A percentile compares a stretch with the other conserved stretches of the same genome.
Evolutionary conservation across 2,797 vertebrate genomes (phyloP).

Genomic region (Iguana delicatissima): DNA sequence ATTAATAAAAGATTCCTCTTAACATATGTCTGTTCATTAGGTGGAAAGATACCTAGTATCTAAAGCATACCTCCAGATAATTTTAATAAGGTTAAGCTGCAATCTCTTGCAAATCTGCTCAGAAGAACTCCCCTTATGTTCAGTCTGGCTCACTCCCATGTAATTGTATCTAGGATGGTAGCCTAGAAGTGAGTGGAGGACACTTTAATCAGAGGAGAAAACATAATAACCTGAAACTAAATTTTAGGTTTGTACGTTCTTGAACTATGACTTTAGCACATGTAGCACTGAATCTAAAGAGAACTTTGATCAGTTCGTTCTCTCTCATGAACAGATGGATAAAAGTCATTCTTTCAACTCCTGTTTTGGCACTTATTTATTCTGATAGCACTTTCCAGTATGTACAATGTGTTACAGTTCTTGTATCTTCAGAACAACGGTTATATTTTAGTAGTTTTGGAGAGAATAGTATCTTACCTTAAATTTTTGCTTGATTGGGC

Average conservation of each 20-base stretch:
- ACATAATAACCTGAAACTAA: conserved; percentile 35
- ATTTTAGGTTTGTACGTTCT: conserved; percentile 45
- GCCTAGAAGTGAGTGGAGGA: background rate
- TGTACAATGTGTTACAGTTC: background rate
- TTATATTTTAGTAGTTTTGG: background rate
- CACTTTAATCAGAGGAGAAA: background rate
- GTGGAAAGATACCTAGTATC: conserved; percentile 55
- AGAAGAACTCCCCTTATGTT: background rate
- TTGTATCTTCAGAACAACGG: background rate
- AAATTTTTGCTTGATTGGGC: conserved; percentile 10
- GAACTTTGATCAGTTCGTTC: conserved; percentile 50
- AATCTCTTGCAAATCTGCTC: background rate
- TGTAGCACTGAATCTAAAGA: conserved; percentile 12
- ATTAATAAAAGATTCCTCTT: conserved; percentile 55
- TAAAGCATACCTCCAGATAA: background rate
- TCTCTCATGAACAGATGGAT: conserved; percentile 22
- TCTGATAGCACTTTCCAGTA: background rate
- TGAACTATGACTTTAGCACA: conserved; percentile 45
- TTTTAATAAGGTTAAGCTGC: background rate
- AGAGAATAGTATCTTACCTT: conserved; percentile 66
- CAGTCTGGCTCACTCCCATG: background rate
- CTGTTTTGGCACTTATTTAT: conserved; percentile 9
- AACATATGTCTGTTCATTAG: conserved; percentile 58
- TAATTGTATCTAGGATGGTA: background rate
- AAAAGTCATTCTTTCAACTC: rapidly evolving